These are phyloP conservation scores for Meta bourneti DNA, from an alignment of 2,888 invertebrate genomes.

Conservation along the genomic window DNA sequence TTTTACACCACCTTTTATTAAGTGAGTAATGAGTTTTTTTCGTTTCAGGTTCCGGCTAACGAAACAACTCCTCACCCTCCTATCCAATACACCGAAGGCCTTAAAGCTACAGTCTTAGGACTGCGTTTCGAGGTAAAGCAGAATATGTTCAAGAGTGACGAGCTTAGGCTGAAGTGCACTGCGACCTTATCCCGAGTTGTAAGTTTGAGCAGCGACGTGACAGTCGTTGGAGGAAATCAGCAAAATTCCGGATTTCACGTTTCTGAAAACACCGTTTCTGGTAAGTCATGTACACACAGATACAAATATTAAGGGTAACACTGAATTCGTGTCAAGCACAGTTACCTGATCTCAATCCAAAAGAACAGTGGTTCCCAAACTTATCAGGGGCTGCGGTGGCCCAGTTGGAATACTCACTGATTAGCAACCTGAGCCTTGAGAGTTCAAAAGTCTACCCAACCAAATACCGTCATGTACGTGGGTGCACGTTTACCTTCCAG, in stretches of 20 bases:
- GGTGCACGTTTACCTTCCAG: too few relatives aligned
- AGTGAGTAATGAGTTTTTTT: background rate
- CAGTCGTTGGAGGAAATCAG: constrained; percentile 69
- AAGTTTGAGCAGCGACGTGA: constrained; percentile 65
- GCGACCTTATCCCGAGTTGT: constrained; percentile 68
- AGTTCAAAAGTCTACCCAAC: too few relatives aligned
- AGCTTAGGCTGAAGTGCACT: constrained; percentile 71
- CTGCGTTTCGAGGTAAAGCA: constrained; percentile 66
- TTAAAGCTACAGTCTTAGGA: constrained; percentile 60
- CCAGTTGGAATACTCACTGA: too few relatives aligned
- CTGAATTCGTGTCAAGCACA: too few relatives aligned
- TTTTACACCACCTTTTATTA: too few relatives aligned
- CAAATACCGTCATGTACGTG: too few relatives aligned
- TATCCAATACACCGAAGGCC: constrained; percentile 49
- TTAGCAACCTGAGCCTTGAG: too few relatives aligned
- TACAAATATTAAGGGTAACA: background rate
- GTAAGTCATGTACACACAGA: constrained; percentile 32
- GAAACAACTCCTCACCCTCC: constrained; percentile 66
- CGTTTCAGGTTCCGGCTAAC: constrained; percentile 65
- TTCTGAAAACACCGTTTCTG: constrained; percentile 72
- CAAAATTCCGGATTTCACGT: constrained; percentile 73
- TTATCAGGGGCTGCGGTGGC: too few relatives aligned
- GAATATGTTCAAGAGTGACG: constrained; percentile 71
- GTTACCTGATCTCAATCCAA: too few relatives aligned
- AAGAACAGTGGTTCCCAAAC: too few relatives aligned